These are phyloP conservation scores for Melitaea cinxia DNA, from an alignment of 1,140 invertebrate genomes.

Conservation along the genomic window DNA sequence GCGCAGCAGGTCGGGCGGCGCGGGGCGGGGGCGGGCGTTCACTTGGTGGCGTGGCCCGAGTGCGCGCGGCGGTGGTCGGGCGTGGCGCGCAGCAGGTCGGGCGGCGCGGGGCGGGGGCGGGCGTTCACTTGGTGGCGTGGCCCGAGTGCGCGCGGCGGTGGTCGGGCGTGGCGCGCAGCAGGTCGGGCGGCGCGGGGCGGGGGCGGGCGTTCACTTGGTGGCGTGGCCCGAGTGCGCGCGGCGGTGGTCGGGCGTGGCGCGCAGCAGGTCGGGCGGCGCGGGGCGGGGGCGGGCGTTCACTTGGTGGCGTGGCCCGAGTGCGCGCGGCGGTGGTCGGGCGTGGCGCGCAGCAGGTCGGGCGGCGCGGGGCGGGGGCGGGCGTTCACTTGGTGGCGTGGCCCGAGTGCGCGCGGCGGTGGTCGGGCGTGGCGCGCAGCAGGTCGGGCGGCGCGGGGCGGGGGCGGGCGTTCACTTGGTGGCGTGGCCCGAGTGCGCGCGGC, in stretches of 20 bases:
- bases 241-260: constrained; percentile 2
- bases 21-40: constrained; percentile 66
- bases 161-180: constrained; percentile 6
- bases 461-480: no score
- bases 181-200: neutral
- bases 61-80: constrained; percentile 89
- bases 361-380: constrained; percentile 1
- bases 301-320: neutral
- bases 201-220: constrained; percentile 2
- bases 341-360: constrained; percentile 4
- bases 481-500: neutral
- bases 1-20: constrained; percentile 62
- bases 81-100: constrained; percentile 91
- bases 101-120: constrained; percentile 82
- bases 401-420: neutral
- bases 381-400: neutral
- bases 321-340: neutral
- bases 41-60: constrained; percentile 70
- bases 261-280: constrained; percentile 1
- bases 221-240: neutral
- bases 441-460: neutral
- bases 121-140: constrained; percentile 2
- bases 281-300: constrained; percentile 4
- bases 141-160: neutral
- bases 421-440: neutral